Evolutionary conservation across 2,113 vertebrate genomes (phyloP).

Genomic region (Lophius piscatorius): DNA sequence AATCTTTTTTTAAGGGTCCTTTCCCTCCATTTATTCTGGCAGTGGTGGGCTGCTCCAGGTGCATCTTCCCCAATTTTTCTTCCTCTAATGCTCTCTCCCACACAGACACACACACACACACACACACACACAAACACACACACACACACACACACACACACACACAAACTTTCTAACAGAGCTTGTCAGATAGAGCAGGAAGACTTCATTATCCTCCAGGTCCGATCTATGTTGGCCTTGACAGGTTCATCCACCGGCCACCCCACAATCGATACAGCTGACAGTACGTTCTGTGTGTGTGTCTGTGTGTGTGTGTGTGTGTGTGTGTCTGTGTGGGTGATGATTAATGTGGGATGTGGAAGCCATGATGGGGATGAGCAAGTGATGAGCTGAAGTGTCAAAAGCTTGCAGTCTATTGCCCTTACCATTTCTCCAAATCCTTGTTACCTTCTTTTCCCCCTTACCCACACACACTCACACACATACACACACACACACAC

Average conservation of each 20-base stretch:
- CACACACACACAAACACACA: constrained; percentile 20
- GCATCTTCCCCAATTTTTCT: constrained; percentile 54
- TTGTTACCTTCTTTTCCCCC: neutral
- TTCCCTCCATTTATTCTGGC: constrained; percentile 76
- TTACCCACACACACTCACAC: neutral
- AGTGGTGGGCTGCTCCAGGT: constrained; percentile 62
- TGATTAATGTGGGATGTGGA: constrained; percentile 55
- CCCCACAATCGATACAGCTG: constrained; percentile 74
- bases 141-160: constrained; percentile 32
- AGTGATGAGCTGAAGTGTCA: constrained; percentile 70
- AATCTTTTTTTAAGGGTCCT: constrained; percentile 63
- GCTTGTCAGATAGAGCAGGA: constrained; percentile 73
- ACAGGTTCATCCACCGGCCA: constrained; percentile 79
- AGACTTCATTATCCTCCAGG: constrained; percentile 82
- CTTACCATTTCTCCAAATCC: constrained; percentile 38
- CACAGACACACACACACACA: constrained; percentile 43
- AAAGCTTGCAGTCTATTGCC: constrained; percentile 44
- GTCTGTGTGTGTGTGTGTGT: constrained; percentile 38
- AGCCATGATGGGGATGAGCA: constrained; percentile 64
- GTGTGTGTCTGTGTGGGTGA: constrained; percentile 38
- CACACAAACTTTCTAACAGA: constrained; percentile 23
- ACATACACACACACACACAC: neutral
- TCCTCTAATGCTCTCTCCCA: constrained; percentile 20
- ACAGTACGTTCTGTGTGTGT: constrained; percentile 60
- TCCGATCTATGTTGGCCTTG: constrained; percentile 78